phyloP scores from a whole-genome alignment of 2,888 invertebrate genomes.

The Cacoxenus indagator region DNA sequence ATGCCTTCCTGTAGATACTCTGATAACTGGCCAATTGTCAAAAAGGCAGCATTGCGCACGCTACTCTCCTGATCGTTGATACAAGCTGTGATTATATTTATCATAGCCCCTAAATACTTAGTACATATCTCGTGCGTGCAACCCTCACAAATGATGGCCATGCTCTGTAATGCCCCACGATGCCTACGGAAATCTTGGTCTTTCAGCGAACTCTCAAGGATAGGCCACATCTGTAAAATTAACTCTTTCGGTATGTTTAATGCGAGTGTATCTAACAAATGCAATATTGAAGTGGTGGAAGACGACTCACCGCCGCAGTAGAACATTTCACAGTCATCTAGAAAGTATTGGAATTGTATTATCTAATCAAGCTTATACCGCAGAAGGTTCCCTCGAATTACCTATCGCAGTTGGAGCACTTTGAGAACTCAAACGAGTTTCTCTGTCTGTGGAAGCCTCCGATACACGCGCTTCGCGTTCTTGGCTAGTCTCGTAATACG shows the following conservation, averaged over 20 bases:
- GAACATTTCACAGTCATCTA: conserved; percentile 74
- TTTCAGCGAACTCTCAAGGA: conserved; percentile 77
- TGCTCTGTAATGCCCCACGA: conserved; percentile 80
- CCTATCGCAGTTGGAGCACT: too few relatives aligned
- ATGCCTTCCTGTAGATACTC: conserved; percentile 86
- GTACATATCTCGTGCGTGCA: conserved; percentile 81
- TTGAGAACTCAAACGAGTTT: too few relatives aligned
- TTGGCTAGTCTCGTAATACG: too few relatives aligned
- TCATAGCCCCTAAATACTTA: conserved; percentile 79
- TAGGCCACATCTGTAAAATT: conserved; percentile 77
- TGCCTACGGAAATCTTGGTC: conserved; percentile 76
- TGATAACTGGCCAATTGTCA: conserved; percentile 85
- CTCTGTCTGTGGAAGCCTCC: too few relatives aligned
- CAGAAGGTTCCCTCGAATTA: too few relatives aligned
- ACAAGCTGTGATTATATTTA: conserved; percentile 80
- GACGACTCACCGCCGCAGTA: conserved; percentile 75
- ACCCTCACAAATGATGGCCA: conserved; percentile 84
- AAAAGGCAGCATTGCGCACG: conserved; percentile 82
- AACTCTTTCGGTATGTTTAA: conserved; percentile 83
- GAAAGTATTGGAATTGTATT: neutral
- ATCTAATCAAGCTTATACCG: too few relatives aligned
- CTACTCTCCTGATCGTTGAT: conserved; percentile 76
- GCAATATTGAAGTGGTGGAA: conserved; percentile 79
- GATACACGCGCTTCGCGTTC: too few relatives aligned
- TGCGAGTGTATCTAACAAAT: conserved; percentile 81